Conservation (phyloP, 2,797 vertebrate genomes). For the Gila robusta region DNA sequence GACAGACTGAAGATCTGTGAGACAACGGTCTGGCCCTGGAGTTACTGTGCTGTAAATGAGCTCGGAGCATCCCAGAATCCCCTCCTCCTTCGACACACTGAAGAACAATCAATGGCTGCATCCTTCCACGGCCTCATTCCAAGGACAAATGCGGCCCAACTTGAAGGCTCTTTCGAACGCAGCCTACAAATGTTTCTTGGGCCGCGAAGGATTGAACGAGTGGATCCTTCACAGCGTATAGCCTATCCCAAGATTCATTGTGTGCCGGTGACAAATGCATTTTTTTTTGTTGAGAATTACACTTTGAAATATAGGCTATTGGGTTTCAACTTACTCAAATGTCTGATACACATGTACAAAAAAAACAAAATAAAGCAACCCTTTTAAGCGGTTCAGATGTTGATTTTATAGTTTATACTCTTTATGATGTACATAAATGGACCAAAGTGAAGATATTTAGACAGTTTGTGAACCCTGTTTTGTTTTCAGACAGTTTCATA, state of each 20-base stretch:
- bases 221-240: background rate
- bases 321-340: too few species aligned
- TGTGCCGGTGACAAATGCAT: background rate
- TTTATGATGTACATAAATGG: background rate
- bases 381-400: background rate
- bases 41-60: slow-evolving; percentile 29
- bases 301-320: background rate
- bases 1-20: slow-evolving; percentile 61
- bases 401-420: background rate
- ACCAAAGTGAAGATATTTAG: background rate
- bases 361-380: too few species aligned
- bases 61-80: slow-evolving; percentile 10
- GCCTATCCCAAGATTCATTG: background rate
- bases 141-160: background rate
- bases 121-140: background rate
- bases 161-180: background rate
- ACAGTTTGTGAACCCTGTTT: background rate
- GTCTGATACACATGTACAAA: background rate
- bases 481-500: background rate
- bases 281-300: background rate
- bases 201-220: background rate
- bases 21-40: slow-evolving; percentile 46
- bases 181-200: background rate
- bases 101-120: background rate
- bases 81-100: slow-evolving; percentile 20